phyloP scores from a whole-genome alignment of 2,113 vertebrate genomes.

The Castor canadensis region DNA sequence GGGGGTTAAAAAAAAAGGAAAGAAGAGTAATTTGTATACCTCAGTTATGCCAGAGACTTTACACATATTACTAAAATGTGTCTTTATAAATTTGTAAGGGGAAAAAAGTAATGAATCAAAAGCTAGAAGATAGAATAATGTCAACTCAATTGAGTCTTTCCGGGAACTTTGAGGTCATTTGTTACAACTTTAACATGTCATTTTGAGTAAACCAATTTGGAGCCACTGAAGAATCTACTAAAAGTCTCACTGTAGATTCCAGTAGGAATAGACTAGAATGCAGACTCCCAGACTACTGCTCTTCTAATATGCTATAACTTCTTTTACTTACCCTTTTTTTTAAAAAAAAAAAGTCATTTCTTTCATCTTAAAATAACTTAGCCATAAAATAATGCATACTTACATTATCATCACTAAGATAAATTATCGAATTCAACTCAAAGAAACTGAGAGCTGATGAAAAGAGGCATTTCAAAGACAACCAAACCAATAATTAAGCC shows the following conservation, averaged over 20 bases:
- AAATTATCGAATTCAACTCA: constrained; percentile 1
- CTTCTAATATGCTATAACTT: not conserved
- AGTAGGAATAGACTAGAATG: not conserved
- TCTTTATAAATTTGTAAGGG: not conserved
- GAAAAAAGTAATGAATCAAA: not conserved
- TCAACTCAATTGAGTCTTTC: constrained; percentile 10
- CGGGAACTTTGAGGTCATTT: not conserved
- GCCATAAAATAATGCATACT: not conserved
- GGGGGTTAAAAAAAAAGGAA: not conserved
- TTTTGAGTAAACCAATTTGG: constrained; percentile 24
- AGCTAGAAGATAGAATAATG: not conserved
- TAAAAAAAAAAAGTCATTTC: not conserved
- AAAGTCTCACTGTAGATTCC: not conserved
- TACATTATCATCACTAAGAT: not conserved
- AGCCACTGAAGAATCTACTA: not conserved
- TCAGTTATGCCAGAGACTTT: not conserved
- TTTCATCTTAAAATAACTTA: constrained; percentile 30
- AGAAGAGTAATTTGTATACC: not conserved
- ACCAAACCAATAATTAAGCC: not conserved
- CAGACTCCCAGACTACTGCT: not conserved
- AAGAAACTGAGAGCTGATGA: not conserved
- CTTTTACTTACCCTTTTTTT: not conserved
- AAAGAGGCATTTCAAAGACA: constrained; percentile 39
- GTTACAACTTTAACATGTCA: not conserved
- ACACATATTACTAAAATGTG: not conserved